phyloP scores from a whole-genome alignment of 1,140 invertebrate genomes.

The Macrosteles quadrilineatus region DNA sequence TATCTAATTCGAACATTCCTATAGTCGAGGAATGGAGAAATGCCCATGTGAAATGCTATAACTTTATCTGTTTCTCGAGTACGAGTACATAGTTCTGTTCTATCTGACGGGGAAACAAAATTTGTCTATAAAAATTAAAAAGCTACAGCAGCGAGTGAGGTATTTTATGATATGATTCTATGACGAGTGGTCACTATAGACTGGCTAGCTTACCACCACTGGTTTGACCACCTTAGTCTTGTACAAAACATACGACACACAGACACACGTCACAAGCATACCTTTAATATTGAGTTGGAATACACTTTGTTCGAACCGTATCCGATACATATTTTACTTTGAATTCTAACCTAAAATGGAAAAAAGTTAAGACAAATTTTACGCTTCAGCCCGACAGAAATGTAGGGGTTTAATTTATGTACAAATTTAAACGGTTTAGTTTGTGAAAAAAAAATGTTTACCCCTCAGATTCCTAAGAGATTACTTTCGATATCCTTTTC shows the following conservation, averaged over 20 bases:
- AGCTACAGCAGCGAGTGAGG: conserved; percentile 14
- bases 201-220: conserved; percentile 15
- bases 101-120: conserved; percentile 18
- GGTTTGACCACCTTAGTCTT: conserved; percentile 29
- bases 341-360: not conserved
- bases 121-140: conserved; percentile 26
- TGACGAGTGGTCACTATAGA: conserved; percentile 1
- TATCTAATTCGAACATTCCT: conserved; percentile 21
- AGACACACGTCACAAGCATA: conserved; percentile 11
- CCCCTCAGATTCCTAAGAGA: not conserved
- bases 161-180: conserved; percentile 26
- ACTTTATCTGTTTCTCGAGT: not conserved
- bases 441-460: not conserved
- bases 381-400: conserved; percentile 9
- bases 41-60: conserved; percentile 33
- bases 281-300: not conserved
- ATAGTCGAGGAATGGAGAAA: conserved; percentile 29
- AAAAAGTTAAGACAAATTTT: not conserved
- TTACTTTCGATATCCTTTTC: conserved; percentile 10
- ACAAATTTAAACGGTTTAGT: not conserved
- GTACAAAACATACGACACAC: conserved; percentile 33
- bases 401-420: not conserved
- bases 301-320: not conserved
- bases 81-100: not conserved
- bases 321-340: too few relatives aligned